Evolutionary conservation across 1,140 invertebrate genomes (phyloP), one percentile per base, ranked within the genome.

Genomic region (Saxidomus purpurata): DNA sequence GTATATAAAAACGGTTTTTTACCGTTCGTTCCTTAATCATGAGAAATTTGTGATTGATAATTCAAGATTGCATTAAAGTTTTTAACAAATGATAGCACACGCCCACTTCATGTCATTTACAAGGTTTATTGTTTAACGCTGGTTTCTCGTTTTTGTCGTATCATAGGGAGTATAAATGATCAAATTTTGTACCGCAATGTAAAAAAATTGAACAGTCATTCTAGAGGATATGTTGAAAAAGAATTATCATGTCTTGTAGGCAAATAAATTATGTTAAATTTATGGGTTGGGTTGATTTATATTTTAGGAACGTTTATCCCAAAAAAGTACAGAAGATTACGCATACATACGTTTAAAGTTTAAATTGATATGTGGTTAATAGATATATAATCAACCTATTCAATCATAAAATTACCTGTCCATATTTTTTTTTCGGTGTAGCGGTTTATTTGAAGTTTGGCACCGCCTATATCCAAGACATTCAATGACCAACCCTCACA

Each of bases 71-170:
- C 36, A 71, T 71, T 71, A 71, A 71, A 38, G 67, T 71, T 71
- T 71, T 40, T 40, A 8, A 38, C 31, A 34, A 71, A 71, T 71
- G 67, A 38, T 38, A 34, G 36, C 67, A 25, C n/a, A 76, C 71
- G 38, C 71, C 71, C 28, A 76, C 71, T 11, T n/a, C 38, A 76
- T 43, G 71, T 76, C 71, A 47, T 49, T 49, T 43, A 49, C 71
- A 43, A 43, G 22, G 11, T 76, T 76, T 76, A 49, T 76, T 49
- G 40, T 76, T 76, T 76, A n/a, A 76, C 25, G 22, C 38, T 36
- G 71, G 22, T 22, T 63, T 28, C 49, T 25, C 25, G 38, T n/a
- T 40, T 76, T 76, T 76, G 71, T 25, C 40, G 15, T n/a, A 47
- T 76, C 40, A 76, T 49, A 1, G 38, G 22, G 15, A 76, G 25